Evolutionary conservation across 2,888 invertebrate genomes (phyloP), one percentile per base, ranked within the genome.

Genomic region (Glomeris marginata): DNA sequence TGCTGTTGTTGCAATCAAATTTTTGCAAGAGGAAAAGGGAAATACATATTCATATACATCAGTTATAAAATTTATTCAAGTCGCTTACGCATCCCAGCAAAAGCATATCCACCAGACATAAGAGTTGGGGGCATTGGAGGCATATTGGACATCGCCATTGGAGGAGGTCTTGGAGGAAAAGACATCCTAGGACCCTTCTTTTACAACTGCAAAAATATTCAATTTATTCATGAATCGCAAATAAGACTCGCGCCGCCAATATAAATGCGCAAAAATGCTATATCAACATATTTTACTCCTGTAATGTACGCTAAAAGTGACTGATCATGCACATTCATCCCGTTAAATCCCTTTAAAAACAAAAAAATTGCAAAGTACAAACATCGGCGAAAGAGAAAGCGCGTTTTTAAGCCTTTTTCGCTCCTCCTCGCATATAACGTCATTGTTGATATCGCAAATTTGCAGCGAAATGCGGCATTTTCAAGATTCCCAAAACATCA

Each of bases 131-230:
- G 58, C 65, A 67, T 64, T 18, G 66, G 64, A 8, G 68, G 81
- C 71, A 84, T 77, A 41, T 80, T 80, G 54, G 79, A 78, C 61
- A 77, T 52, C 41, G 55, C 75, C 70, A 86, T 80, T 18, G 84
- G 80, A 44, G 84, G 80, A 44, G 84, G 84, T 61, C 86, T 77
- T 58, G 87, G 84, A 56, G 88, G 90, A 70, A 80, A 91, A 57
- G 91, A 90, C 91, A 91, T 91, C 15, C n/a, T 43, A 6, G 21
- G 21, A n/a, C n/a, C 28, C 28, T 28, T 28, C 28, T 28, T 28
- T 28, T n/a, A n/a, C 3, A 28, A 28, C 28, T 28, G 28, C 28
- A n/a, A n/a, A n/a, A n/a, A n/a, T n/a, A n/a, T n/a, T n/a, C n/a
- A n/a, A n/a, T n/a, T n/a, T n/a, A n/a, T n/a, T n/a, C n/a, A n/a